Percentiles rank a stretch among this genome's conserved stretches.
These are phyloP conservation scores for Brachionus angularis DNA, from an alignment of 1,140 invertebrate genomes.

Conservation along the genomic window DNA sequence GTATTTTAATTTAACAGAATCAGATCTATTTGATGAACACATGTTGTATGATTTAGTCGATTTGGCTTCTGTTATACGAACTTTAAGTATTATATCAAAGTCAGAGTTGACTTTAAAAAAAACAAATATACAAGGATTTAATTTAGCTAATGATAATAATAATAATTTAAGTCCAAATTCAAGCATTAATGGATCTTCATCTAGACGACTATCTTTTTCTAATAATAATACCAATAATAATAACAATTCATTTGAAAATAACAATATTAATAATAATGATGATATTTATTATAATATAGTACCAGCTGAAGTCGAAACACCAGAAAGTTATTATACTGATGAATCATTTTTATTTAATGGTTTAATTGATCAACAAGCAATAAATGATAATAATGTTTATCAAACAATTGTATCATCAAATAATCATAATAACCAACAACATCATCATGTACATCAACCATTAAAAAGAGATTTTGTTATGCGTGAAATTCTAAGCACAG, in stretches of 20 bases:
- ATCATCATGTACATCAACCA: conserved; percentile 14
- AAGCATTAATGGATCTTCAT: neutral
- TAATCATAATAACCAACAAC: neutral
- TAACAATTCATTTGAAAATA: neutral
- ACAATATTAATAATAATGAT: neutral
- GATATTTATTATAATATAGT: conserved; percentile 41
- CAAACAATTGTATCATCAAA: neutral
- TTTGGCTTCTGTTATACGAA: conserved; percentile 28
- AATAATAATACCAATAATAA: neutral
- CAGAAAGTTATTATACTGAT: conserved; percentile 37
- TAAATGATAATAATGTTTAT: conserved; percentile 23
- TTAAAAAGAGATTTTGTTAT: conserved; percentile 43
- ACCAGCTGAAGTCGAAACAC: conserved; percentile 7
- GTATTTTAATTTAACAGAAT: conserved; percentile 20
- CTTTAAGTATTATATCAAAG: conserved; percentile 20
- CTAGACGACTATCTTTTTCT: neutral
- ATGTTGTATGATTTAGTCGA: conserved; percentile 31
- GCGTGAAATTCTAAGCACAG: conserved; percentile 34
- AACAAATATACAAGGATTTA: neutral
- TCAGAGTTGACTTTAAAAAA: neutral
- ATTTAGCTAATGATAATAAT: neutral
- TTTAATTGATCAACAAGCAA: conserved; percentile 23
- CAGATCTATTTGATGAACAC: conserved; percentile 39
- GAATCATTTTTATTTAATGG: conserved; percentile 37
- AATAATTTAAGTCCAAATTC: too few relatives aligned